phyloP scores from a whole-genome alignment of 2,888 invertebrate genomes.

The Aphrophora alni region DNA sequence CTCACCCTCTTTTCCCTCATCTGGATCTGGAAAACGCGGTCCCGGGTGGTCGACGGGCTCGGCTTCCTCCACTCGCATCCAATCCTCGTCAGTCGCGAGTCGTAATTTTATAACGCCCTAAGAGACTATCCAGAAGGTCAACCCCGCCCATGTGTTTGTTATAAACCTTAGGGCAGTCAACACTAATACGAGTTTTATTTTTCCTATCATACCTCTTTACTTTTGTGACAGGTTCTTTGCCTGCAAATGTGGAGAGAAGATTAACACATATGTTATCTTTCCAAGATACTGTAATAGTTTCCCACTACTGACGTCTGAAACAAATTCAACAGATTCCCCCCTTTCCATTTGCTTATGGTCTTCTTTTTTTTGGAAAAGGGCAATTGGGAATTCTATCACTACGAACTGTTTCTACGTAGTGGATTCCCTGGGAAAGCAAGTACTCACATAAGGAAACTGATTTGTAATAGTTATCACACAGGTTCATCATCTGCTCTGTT shows the following conservation, averaged over 20 bases:
- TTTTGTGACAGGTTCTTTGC: slow-evolving; percentile 47
- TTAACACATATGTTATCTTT: slow-evolving; percentile 45
- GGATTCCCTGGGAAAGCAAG: slow-evolving; percentile 23
- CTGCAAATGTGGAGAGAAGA: slow-evolving; percentile 50
- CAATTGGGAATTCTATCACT: slow-evolving; percentile 20
- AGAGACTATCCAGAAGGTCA: slow-evolving; percentile 51
- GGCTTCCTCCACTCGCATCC: no score
- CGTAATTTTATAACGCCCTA: slow-evolving; percentile 52
- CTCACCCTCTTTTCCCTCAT: no score
- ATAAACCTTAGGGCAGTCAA: slow-evolving; percentile 52
- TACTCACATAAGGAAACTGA: slow-evolving; percentile 33
- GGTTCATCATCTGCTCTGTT: slow-evolving; percentile 32
- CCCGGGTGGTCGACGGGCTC: no score
- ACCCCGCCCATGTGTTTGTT: slow-evolving; percentile 53
- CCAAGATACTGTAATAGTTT: slow-evolving; percentile 48
- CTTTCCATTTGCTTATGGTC: slow-evolving; percentile 47
- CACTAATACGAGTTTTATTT: slow-evolving; percentile 38
- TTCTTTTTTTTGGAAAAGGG: background rate
- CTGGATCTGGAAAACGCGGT: no score
- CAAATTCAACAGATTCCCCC: slow-evolving; percentile 50
- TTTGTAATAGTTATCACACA: slow-evolving; percentile 44
- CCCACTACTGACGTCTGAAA: slow-evolving; percentile 46
- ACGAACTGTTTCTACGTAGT: slow-evolving; percentile 40
- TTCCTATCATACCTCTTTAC: slow-evolving; percentile 46
- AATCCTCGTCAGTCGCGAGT: no score